phyloP scores from a whole-genome alignment of 2,797 vertebrate genomes.

The Tokudaia muenninki region DNA sequence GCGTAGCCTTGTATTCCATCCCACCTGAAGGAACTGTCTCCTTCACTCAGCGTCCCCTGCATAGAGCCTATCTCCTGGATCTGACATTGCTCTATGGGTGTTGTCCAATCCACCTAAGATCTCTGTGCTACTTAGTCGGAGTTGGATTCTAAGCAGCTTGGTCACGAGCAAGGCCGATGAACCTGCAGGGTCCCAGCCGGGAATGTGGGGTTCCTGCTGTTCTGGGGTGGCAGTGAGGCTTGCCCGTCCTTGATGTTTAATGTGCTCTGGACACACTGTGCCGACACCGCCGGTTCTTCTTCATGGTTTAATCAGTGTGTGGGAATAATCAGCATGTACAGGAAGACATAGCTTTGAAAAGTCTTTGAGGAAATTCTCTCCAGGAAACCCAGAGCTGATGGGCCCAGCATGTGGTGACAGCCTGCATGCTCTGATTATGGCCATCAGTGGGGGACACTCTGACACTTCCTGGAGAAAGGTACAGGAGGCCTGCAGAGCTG shows the following conservation, averaged over 20 bases:
- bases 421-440: rapidly evolving
- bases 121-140: background rate
- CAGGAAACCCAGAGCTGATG: background rate
- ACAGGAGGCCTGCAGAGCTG: rapidly evolving
- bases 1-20: background rate
- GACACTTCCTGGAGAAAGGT: rapidly evolving
- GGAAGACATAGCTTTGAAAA: background rate
- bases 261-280: background rate
- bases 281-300: rapidly evolving
- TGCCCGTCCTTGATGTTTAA: rapidly evolving
- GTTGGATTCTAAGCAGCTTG: background rate
- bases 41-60: background rate
- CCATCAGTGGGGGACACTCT: rapidly evolving
- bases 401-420: rapidly evolving
- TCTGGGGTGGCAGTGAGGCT: rapidly evolving
- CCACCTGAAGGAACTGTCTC: rapidly evolving
- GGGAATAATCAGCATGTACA: background rate
- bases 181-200: background rate
- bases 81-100: rapidly evolving
- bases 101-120: rapidly evolving
- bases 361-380: constrained; percentile 5
- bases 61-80: background rate
- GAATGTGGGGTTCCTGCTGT: rapidly evolving
- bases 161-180: rapidly evolving
- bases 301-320: background rate